Base-by-base conservation (phyloP, 1,140 invertebrate species). In the Cherax destructor region DNA sequence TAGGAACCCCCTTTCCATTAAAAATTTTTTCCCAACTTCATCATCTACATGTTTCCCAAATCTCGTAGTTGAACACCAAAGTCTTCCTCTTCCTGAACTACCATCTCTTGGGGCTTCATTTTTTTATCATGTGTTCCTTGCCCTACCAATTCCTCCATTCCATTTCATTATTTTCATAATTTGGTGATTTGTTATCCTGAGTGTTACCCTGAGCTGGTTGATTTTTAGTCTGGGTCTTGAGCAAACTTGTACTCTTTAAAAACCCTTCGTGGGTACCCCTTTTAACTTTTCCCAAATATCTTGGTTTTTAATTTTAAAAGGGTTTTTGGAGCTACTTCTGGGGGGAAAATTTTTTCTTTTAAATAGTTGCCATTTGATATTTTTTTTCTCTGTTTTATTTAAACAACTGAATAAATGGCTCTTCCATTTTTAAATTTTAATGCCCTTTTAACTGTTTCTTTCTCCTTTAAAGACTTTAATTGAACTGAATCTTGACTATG, bases 171-270 rank as follows among this genome's bases (percentile, higher is more conserved):
- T 72, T 59, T 6, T 49, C 61, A 61, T 69, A 65, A 10, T 77
- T 61, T 84, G 41, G 41, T 65, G 74, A 72, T 59, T 84, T 91
- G 16, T 85, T 85, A 41, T 79, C 89, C 89, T 86, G 89, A 91
- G 89, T 65, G 61, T 65, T 86, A 72, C 80, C 89, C 89, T 86
- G 89, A 91, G 89, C 50, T 85, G 78, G 83, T 61, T 85, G 83
- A 69, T 16, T 41, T 83, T 88, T 83, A 41, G 86, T 92, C 91
- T 92, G 91, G n/a, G n/a, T n/a, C 52, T 92, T 92, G 80, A 92
- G 86, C 74, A 92, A 84, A 85, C 86, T 92, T 13, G 74, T 72
- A 85, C 85, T 92, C 86, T 92, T 88, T 30, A 77, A 41, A 52
- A 92, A 92, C 10, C 83, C 91, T 80, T 92, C 91, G 16, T 80